Conservation (phyloP, 2,113 vertebrate species). For the Upupa epops region DNA sequence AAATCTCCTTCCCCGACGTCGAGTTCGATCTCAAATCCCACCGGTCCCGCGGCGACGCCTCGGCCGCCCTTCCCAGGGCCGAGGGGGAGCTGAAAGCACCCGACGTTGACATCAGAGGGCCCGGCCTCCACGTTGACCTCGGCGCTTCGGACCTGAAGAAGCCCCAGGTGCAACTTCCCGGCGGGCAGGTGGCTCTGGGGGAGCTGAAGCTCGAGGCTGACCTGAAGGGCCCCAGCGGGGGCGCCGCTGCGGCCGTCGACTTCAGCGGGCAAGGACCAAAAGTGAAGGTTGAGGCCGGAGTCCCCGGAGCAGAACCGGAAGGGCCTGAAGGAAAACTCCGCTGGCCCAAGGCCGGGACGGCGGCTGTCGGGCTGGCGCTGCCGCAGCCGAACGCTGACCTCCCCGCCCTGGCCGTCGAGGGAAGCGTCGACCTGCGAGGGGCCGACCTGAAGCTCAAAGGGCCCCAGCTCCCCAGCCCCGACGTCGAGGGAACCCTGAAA, state of each 20-base stretch:
- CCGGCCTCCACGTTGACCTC: slow-evolving; percentile 31
- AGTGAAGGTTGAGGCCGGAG: background rate
- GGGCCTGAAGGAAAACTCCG: slow-evolving; percentile 67
- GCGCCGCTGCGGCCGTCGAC: rapidly evolving
- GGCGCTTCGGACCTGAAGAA: slow-evolving; percentile 76
- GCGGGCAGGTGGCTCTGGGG: slow-evolving; percentile 40
- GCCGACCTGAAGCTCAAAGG: slow-evolving; percentile 48
- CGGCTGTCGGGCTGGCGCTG: slow-evolving; percentile 31
- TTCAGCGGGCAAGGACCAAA: slow-evolving; percentile 70
- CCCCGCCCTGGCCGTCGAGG: background rate
- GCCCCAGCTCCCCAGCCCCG: slow-evolving; percentile 55
- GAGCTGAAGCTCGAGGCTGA: slow-evolving; percentile 56
- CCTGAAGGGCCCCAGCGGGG: background rate
- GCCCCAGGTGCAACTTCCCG: slow-evolving; percentile 70
- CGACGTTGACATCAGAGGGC: background rate
- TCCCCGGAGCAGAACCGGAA: slow-evolving; percentile 57
- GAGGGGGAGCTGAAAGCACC: background rate
- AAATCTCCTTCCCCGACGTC: background rate
- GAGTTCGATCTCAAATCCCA: background rate
- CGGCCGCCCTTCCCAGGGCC: background rate
- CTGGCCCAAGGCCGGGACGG: slow-evolving; percentile 44
- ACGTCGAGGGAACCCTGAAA: slow-evolving; percentile 70
- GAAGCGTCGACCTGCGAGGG: slow-evolving; percentile 5
- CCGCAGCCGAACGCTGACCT: background rate
- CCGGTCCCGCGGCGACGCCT: background rate